A percentile compares a stretch with the other conserved stretches of the same genome.
Conservation (phyloP, 2,113 vertebrate species). For the Datnioides undecimradiatus region DNA sequence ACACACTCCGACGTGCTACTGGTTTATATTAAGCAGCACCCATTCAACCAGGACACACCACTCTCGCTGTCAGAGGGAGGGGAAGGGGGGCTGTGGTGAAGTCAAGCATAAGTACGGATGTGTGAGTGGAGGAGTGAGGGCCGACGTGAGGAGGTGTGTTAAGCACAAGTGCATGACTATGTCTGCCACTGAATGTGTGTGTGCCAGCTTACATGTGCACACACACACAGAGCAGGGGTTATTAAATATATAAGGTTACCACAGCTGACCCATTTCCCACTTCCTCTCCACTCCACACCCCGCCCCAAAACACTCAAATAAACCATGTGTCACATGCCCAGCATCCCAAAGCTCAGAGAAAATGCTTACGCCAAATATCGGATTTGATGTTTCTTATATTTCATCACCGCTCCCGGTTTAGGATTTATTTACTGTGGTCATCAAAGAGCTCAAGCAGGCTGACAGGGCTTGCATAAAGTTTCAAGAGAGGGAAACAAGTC, state of each 20-base stretch:
- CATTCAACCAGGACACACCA: constrained; percentile 65
- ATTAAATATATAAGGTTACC: constrained; percentile 76
- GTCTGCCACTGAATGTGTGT: constrained; percentile 3
- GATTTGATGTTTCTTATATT: constrained; percentile 64
- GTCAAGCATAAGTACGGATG: constrained; percentile 39
- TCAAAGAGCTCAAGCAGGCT: constrained; percentile 45
- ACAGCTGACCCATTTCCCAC: constrained; percentile 73
- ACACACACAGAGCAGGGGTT: constrained; percentile 37
- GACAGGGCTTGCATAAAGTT: constrained; percentile 53
- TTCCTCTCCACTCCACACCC: constrained; percentile 49
- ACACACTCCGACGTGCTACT: constrained; percentile 64
- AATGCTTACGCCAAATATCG: constrained; percentile 52
- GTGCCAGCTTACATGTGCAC: background rate
- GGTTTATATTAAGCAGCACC: constrained; percentile 77
- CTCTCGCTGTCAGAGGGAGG: constrained; percentile 23
- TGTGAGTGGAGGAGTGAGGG: constrained; percentile 8
- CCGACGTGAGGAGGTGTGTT: constrained; percentile 43
- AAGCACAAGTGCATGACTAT: constrained; percentile 33
- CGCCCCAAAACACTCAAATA: constrained; percentile 60
- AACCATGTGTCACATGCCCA: constrained; percentile 59
- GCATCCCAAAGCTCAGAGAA: constrained; percentile 48
- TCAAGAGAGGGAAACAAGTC: constrained; percentile 34
- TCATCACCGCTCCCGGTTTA: constrained; percentile 44
- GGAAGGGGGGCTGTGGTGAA: constrained; percentile 17
- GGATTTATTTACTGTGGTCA: constrained; percentile 47